These are phyloP conservation scores for Fistularia tabacaria DNA, from an alignment of 2,797 vertebrate species.

Conservation along the genomic window DNA sequence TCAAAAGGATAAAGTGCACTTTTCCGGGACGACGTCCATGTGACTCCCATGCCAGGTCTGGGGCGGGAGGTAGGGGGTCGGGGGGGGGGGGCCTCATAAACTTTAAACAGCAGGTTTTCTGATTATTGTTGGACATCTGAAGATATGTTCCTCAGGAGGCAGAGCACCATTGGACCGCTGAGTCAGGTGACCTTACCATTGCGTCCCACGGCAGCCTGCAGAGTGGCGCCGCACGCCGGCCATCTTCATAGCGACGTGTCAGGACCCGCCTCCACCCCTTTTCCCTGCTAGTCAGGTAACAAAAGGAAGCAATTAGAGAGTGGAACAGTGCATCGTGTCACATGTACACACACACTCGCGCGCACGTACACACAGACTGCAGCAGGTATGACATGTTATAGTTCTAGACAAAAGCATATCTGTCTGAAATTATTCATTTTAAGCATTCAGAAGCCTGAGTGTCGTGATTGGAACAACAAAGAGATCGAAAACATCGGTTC, in stretches of 20 bases:
- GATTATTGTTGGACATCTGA: slow-evolving; percentile 60
- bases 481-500: too few species aligned
- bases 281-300: slow-evolving; percentile 98
- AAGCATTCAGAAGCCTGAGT: too few species aligned
- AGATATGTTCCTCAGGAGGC: slow-evolving; percentile 77
- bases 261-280: slow-evolving; percentile 91
- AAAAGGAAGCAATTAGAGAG: slow-evolving; percentile 96
- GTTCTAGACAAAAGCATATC: too few species aligned
- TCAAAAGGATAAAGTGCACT: slow-evolving; percentile 54
- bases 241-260: slow-evolving; percentile 94
- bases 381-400: background rate
- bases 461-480: too few species aligned
- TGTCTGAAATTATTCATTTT: too few species aligned
- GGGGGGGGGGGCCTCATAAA: slow-evolving; percentile 29
- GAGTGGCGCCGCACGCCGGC: slow-evolving; percentile 80
- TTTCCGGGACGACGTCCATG: slow-evolving; percentile 46
- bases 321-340: slow-evolving; percentile 63
- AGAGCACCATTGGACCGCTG: slow-evolving; percentile 80
- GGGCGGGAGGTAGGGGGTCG: background rate
- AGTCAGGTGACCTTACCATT: slow-evolving; percentile 88
- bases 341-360: slow-evolving; percentile 15
- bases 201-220: slow-evolving; percentile 86
- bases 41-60: slow-evolving; percentile 22
- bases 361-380: background rate
- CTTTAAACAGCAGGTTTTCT: slow-evolving; percentile 12